These are phyloP conservation scores for Enteromius anoplus DNA, from an alignment of 2,797 vertebrate species.

Conservation along the genomic window DNA sequence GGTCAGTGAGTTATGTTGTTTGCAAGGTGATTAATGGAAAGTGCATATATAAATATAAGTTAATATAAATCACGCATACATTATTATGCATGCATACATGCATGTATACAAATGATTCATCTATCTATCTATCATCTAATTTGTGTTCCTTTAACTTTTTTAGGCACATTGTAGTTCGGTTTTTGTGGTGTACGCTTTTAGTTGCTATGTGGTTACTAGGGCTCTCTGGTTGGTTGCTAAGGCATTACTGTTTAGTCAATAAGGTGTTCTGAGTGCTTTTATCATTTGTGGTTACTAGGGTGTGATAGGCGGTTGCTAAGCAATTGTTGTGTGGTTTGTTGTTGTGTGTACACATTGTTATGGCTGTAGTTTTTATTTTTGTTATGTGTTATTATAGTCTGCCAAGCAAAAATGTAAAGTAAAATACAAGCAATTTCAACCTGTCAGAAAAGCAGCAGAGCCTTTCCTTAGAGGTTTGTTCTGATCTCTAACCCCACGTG, in stretches of 20 bases:
- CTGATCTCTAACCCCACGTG: not conserved
- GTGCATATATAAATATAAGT: not conserved
- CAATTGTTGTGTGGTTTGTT: not conserved
- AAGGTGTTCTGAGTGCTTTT: no score
- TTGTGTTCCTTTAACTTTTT: no score
- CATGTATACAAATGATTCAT: no score
- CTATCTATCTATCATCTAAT: no score
- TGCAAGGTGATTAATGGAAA: not conserved
- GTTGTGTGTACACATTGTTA: no score
- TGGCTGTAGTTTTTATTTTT: no score
- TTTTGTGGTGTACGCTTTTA: not conserved
- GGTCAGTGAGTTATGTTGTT: constrained; percentile 15
- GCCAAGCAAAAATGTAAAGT: not conserved
- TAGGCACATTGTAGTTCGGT: no score
- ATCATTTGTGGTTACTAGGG: not conserved
- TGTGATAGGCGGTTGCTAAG: not conserved
- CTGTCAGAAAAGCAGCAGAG: not conserved
- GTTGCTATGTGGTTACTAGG: not conserved
- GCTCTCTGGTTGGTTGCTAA: not conserved
- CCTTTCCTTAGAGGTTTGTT: not conserved
- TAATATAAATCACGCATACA: no score
- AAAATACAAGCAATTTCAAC: no score
- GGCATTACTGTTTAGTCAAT: no score
- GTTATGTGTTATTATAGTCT: not conserved
- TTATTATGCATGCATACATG: no score